These are phyloP conservation scores for Lepidothrix coronata DNA, from an alignment of 2,113 vertebrate genomes.

Conservation along the genomic window DNA sequence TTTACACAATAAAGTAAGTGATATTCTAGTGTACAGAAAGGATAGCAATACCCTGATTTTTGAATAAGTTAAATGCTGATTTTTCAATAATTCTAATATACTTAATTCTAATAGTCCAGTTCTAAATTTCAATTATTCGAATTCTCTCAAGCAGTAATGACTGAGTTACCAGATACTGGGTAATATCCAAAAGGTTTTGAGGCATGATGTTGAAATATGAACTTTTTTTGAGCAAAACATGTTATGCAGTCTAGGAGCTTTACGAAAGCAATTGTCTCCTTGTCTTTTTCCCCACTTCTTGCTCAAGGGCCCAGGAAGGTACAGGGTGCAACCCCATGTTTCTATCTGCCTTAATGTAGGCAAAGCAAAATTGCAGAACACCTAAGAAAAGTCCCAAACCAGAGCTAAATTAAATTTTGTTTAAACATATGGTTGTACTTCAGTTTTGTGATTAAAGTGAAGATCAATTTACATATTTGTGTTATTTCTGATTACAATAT, in stretches of 20 bases:
- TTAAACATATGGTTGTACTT: accelerated
- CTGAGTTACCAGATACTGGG: neutral
- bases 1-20: neutral
- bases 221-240: neutral
- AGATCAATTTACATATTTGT: neutral
- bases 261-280: neutral
- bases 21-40: neutral
- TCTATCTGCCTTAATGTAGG: neutral
- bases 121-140: neutral
- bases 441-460: neutral
- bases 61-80: neutral
- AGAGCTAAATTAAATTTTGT: neutral
- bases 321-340: neutral
- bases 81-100: neutral
- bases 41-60: neutral
- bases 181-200: neutral
- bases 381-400: neutral
- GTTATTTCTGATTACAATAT: neutral
- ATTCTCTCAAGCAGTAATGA: neutral
- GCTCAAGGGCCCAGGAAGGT: neutral
- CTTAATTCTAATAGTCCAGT: neutral
- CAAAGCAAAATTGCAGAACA: neutral
- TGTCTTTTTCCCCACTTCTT: neutral
- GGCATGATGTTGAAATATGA: neutral
- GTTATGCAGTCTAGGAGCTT: neutral